Base-by-base conservation (phyloP, 2,888 invertebrate species). In the Drosophila prolongata region DNA sequence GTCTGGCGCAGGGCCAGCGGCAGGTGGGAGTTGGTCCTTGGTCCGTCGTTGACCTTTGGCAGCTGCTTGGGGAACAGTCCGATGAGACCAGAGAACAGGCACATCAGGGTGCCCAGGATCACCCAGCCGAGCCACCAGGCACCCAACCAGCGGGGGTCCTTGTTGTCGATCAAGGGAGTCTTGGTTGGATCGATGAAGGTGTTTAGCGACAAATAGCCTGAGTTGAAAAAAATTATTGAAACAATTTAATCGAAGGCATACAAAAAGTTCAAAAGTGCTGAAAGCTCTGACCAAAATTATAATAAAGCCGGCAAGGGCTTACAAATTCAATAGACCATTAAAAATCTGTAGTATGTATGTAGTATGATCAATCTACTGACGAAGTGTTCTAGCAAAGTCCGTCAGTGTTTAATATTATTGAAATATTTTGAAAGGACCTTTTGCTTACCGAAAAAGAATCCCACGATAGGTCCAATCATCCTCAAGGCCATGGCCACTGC, bases 41-140 rank as follows among this genome's bases (percentile, higher is more conserved):
- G 64, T 1, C 19, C 44, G 10, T 76, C 68, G 2, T 35, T 56
- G 1, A 56, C 64, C 52, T 90, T 91, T 2, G 92, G 92, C 65
- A 92, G 66, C 74, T 90, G 84, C 56, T 92, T 91, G 66, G 96
- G 96, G 80, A 95, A 96, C 82, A 95, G 92, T 1, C 94, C 94
- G 69, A 96, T 93, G 1, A 95, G 91, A 13, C 95, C 86, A 0
- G 95, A 93, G 68, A 95, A 94, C 19, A 95, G 76, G 16, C 94
- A 91, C 94, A 95, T 94, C 0, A 94, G 89, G 0, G 91, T 88
- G 11, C 93, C 92, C 10, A 93, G 74, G 37, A 94, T 92, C 27
- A 94, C 93, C 94, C 94, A 94, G 13, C 95, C 95, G n/a, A 95
- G 91, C 96, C 96, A 96, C 95, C 95, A 96, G 10, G 96, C 95